Evolutionary conservation across 2,113 vertebrate genomes (phyloP), one percentile per base, ranked within the genome.

Genomic region (Hylia prasina): DNA sequence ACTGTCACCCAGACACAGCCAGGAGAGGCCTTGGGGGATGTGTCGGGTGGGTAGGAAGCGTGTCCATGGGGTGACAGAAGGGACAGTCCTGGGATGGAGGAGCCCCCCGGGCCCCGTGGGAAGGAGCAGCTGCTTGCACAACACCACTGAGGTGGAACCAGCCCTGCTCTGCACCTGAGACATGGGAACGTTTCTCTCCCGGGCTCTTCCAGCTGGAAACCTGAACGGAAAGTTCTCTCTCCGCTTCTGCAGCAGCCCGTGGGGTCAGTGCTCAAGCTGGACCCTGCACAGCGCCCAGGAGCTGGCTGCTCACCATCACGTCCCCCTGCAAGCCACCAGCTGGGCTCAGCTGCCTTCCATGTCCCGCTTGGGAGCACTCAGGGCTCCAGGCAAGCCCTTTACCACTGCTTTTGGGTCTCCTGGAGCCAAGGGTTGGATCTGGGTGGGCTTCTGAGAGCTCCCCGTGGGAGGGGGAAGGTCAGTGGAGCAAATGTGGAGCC

Each of bases 31-130:
- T 10, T 0, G 0, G 0, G 1, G 54, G 48, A 1, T 11, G 28
- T 0, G 2, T 33, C 61, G 23, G 35, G 8, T 21, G 53, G 22
- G 45, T 1, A 13, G 27, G 18, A 21, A n/a, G 4, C 0, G 0
- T 2, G 8, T 30, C 33, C 7, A 1, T 7, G 45, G 40, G 35
- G 37, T 30, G 56, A 44, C 35, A 14, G 53, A 47, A 56, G 7
- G 50, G 39, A 20, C 61, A 33, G 56, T 11, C 7, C 42, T 25
- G 42, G 70, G 8, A 9, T 23, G 25, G 42, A 71, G 60, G 42
- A 65, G 15, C 39, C 35, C 2, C 4, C 11, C 7, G 12, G 13
- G 24, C 48, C 37, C 57, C 0, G 0, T 16, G 44, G 47, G 50
- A 40, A 58, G 65, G 60, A 84, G 45, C 37, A 82, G 30, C 8